phyloP scores from a whole-genome alignment of 2,797 vertebrate genomes.

The Pseudotriccus pelzelni region DNA sequence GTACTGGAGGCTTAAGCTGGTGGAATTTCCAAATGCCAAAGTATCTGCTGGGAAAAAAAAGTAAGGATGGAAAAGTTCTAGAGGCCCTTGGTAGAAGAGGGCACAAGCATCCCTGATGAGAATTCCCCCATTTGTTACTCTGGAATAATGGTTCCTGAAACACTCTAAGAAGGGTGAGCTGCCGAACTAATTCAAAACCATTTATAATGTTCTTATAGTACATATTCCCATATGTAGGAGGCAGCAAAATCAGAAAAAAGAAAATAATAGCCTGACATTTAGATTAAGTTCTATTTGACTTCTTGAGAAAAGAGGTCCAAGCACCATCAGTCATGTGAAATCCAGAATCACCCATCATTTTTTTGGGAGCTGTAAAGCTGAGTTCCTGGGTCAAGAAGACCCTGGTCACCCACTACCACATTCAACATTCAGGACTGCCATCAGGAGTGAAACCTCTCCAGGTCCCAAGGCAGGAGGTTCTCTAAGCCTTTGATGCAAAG shows the following conservation, averaged over 20 bases:
- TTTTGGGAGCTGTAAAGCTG: not conserved
- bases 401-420: not conserved
- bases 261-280: not conserved
- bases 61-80: not conserved
- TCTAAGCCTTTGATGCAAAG: not conserved
- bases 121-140: not conserved
- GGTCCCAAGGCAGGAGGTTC: not conserved
- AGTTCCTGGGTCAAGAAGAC: not conserved
- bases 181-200: not conserved
- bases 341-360: not conserved
- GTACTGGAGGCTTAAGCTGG: not conserved
- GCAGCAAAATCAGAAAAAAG: not conserved
- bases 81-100: not conserved
- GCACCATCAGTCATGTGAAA: not conserved
- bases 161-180: not conserved
- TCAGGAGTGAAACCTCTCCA: not conserved
- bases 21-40: not conserved
- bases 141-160: not conserved
- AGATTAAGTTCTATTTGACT: not conserved
- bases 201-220: not conserved
- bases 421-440: not conserved
- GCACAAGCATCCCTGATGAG: not conserved
- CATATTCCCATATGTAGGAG: not conserved
- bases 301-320: not conserved
- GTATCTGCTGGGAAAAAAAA: not conserved